Base-by-base conservation (phyloP, 2,797 vertebrate species). In the Galaxias olidus region DNA sequence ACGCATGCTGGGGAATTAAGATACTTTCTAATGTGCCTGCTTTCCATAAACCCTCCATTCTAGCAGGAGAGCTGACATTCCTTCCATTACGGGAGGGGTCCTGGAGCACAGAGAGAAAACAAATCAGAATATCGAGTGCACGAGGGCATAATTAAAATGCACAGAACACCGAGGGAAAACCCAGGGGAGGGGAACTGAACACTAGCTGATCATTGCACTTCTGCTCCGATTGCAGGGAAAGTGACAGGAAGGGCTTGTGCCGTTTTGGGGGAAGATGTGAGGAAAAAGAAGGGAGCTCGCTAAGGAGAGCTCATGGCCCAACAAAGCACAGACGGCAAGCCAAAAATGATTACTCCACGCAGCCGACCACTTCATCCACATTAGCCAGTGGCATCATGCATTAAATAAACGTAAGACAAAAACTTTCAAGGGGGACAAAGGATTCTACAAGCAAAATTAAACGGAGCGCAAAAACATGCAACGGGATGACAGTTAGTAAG, bases 81-180 rank as follows among this genome's bases (percentile, higher is more conserved):
- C 7, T 66, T 71, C 69, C 15, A 61, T 69, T 68, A 43, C 15
- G 57, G 30, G 59, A 65, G 52, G 65, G 64, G 58, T 45, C 53
- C 7, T 15, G 62, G 45, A 53, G 61, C 15, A 30, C 30, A 52
- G 18, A 30, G 51, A 59, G 4, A 74, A 69, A 73, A 73, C 44
- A 76, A 72, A 78, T 58, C 57, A 65, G 51, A 56, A 58, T 55
- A 68, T 59, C 19, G 57, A 76, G 47, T 64, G 70, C 48, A 64
- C 70, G 59, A 78, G 73, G 72, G 68, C 72, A 83, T 72, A 66
- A 80, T 79, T 79, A 78, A 83, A 77, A 82, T 65, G 55, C 71
- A 70, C 18, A 62, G 49, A 67, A 59, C 15, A 30, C 15, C 59
- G 60, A 71, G 53, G 53, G n/a, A n/a, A 84, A 76, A 74, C 49